These are phyloP conservation scores for Cryptocheilus praepositus DNA, from an alignment of 2,888 invertebrate genomes.

Conservation along the genomic window DNA sequence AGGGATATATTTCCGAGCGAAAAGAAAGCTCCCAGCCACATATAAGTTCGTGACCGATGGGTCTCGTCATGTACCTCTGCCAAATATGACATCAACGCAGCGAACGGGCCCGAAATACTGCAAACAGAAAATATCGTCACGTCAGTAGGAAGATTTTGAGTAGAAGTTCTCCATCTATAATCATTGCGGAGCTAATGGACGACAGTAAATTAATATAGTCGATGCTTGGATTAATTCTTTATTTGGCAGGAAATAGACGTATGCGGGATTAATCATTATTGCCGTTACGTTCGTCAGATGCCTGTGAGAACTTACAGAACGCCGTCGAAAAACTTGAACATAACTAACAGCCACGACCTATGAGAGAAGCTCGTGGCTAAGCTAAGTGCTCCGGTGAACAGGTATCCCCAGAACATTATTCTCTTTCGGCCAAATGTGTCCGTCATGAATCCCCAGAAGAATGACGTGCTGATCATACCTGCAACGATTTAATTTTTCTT, in stretches of 20 bases:
- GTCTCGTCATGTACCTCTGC: slow-evolving; percentile 68
- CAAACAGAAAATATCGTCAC: slow-evolving; percentile 9
- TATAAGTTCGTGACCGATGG: slow-evolving; percentile 65
- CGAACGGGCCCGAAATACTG: slow-evolving; percentile 70
- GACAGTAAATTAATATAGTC: not conserved
- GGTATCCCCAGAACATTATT: slow-evolving; percentile 67
- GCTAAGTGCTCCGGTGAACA: slow-evolving; percentile 62
- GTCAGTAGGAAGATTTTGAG: too few relatives aligned
- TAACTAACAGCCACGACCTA: slow-evolving; percentile 67
- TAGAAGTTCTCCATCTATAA: not conserved
- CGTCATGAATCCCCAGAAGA: slow-evolving; percentile 76
- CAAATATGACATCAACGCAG: slow-evolving; percentile 69
- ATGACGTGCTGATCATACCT: slow-evolving; percentile 77
- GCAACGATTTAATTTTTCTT: slow-evolving; percentile 4
- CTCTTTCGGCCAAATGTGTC: slow-evolving; percentile 69
- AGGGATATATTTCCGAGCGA: slow-evolving; percentile 74
- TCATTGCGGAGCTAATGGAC: too few relatives aligned
- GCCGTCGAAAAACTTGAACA: slow-evolving; percentile 69
- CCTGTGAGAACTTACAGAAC: slow-evolving; percentile 63
- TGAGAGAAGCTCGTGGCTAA: slow-evolving; percentile 66
- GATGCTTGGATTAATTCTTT: not conserved
- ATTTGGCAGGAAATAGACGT: not conserved
- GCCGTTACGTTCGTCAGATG: not conserved
- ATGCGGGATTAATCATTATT: too few relatives aligned
- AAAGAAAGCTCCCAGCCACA: slow-evolving; percentile 70